Conservation (phyloP, 2,113 vertebrate species). For the Ptilonorhynchus violaceus region DNA sequence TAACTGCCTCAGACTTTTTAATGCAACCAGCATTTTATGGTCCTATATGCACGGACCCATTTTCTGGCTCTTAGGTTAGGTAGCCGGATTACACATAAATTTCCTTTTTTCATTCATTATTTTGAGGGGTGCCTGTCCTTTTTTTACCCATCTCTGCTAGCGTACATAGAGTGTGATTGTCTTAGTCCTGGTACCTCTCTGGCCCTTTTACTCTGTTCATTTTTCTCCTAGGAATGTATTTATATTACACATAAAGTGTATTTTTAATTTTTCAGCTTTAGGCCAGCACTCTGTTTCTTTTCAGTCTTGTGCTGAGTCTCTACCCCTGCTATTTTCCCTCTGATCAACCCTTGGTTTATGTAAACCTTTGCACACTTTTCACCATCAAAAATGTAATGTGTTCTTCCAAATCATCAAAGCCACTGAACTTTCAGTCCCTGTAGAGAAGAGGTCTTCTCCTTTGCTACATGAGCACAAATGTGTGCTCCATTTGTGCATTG, state of each 20-base stretch:
- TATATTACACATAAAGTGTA: neutral
- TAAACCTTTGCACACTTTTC: neutral
- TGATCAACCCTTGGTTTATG: neutral
- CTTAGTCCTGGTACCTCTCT: neutral
- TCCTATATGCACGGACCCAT: neutral
- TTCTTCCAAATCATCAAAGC: neutral
- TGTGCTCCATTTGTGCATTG: neutral
- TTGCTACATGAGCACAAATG: neutral
- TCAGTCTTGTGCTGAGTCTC: neutral
- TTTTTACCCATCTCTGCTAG: fast-evolving
- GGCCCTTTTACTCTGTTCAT: neutral
- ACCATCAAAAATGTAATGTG: neutral
- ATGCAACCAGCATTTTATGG: neutral
- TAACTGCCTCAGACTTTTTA: neutral
- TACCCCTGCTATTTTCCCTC: neutral
- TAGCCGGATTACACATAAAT: neutral
- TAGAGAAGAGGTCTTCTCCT: neutral
- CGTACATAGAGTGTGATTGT: neutral
- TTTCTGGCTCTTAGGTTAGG: neutral
- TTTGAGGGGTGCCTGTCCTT: neutral
- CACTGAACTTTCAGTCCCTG: neutral
- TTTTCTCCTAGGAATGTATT: neutral
- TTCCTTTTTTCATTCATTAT: neutral
- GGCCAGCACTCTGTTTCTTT: neutral
- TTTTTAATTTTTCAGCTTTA: neutral